Evolutionary conservation across 1,140 invertebrate genomes (phyloP).

Genomic region (Drosophila pseudoobscura): DNA sequence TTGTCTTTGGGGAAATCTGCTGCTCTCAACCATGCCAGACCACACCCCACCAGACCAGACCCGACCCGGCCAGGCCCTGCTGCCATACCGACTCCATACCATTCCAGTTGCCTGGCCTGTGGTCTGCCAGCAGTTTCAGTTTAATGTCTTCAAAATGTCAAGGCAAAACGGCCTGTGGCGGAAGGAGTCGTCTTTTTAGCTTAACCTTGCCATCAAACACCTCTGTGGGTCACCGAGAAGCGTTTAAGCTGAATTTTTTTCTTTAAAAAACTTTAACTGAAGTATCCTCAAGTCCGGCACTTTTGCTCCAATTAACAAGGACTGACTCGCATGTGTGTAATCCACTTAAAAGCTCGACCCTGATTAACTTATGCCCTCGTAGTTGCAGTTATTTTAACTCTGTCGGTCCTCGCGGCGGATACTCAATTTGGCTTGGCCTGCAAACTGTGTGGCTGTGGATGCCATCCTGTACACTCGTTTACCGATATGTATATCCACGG

Average conservation of each 20-base stretch:
- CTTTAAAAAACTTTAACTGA: conserved; percentile 14
- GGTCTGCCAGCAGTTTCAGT: conserved; percentile 67
- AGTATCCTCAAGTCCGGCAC: conserved; percentile 12
- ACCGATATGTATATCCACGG: too few relatives aligned
- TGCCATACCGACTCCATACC: not conserved
- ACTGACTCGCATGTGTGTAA: conserved; percentile 3
- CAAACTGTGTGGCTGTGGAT: too few relatives aligned
- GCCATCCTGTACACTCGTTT: too few relatives aligned
- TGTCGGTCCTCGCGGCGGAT: not conserved
- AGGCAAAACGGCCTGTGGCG: conserved; percentile 46
- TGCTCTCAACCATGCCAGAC: conserved; percentile 16
- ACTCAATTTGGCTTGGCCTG: too few relatives aligned
- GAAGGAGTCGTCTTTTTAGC: conserved; percentile 9
- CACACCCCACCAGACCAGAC: conserved; percentile 13
- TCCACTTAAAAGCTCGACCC: conserved; percentile 12
- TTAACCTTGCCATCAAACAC: conserved; percentile 29
- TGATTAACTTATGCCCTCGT: conserved; percentile 23
- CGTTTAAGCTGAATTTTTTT: conserved; percentile 32
- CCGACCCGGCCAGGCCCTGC: conserved; percentile 1
- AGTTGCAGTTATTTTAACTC: not conserved
- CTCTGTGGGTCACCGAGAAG: conserved; percentile 3
- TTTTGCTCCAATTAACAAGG: conserved; percentile 9
- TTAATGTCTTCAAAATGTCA: conserved; percentile 77
- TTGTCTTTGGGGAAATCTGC: conserved; percentile 75
- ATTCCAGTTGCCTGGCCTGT: conserved; percentile 28